phyloP scores from a whole-genome alignment of 2,797 vertebrate genomes.

The Argya squamiceps region DNA sequence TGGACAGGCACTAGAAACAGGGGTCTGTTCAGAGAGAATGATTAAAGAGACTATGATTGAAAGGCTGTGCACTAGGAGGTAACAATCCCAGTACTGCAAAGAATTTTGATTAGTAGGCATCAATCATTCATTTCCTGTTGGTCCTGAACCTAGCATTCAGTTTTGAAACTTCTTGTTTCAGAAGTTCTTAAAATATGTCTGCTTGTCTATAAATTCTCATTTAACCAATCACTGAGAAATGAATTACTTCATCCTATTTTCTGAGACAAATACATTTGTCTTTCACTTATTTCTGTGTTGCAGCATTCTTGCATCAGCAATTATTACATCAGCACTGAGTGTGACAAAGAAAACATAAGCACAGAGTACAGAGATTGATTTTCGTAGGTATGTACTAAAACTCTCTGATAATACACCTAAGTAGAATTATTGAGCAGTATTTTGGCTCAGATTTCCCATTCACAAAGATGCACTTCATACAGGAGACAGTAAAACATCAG shows the following conservation, averaged over 20 bases:
- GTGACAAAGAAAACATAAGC: constrained; percentile 21
- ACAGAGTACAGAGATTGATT: background rate
- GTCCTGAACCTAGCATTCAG: constrained; percentile 35
- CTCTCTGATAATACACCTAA: background rate
- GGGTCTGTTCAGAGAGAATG: constrained; percentile 79
- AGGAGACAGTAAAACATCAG: background rate
- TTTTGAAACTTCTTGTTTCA: constrained; percentile 66
- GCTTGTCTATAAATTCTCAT: constrained; percentile 71
- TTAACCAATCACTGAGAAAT: constrained; percentile 67
- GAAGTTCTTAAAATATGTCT: constrained; percentile 72
- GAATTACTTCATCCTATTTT: constrained; percentile 74
- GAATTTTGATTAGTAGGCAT: constrained; percentile 84
- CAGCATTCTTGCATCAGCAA: constrained; percentile 48
- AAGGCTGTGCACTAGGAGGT: constrained; percentile 67
- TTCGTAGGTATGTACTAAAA: background rate
- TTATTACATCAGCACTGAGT: constrained; percentile 57
- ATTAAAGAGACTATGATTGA: constrained; percentile 78
- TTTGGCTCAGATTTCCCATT: background rate
- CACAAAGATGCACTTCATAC: background rate
- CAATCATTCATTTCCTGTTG: constrained; percentile 79
- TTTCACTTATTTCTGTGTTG: constrained; percentile 30
- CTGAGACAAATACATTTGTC: constrained; percentile 64
- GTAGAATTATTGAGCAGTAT: background rate
- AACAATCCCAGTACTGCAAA: constrained; percentile 79
- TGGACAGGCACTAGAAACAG: constrained; percentile 87